Percentiles rank a stretch among this genome's conserved stretches.
Evolutionary conservation across 1,140 invertebrate genomes (phyloP).

Genomic region (Phymastichus coffea): DNA sequence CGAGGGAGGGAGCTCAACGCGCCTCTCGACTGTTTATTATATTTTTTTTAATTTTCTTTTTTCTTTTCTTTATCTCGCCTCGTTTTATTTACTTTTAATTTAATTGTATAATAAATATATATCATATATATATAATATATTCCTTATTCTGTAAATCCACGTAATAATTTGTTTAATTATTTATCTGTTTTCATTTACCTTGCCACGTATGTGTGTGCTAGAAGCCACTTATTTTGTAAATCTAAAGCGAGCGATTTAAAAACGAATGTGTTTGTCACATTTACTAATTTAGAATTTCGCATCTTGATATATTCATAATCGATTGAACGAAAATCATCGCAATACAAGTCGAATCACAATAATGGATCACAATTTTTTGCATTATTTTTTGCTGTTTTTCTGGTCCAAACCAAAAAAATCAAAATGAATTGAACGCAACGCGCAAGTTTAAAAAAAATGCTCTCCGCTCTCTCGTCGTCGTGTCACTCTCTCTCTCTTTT

Average conservation of each 20-base stretch:
- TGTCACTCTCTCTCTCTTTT: conserved; percentile 33
- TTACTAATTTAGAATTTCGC: conserved; percentile 8
- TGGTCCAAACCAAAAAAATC: too few species aligned
- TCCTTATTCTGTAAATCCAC: conserved; percentile 51
- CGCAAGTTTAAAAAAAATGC: not conserved
- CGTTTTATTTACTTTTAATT: conserved; percentile 42
- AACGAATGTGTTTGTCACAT: conserved; percentile 7
- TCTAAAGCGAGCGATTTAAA: too few species aligned
- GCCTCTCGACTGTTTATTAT: too few species aligned
- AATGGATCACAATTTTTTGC: not conserved
- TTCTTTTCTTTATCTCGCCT: conserved; percentile 41
- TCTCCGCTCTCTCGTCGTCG: conserved; percentile 32
- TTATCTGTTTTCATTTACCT: conserved; percentile 19
- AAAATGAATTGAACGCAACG: conserved; percentile 11
- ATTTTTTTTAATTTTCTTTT: too few species aligned
- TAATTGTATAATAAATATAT: conserved; percentile 55
- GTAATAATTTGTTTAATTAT: conserved; percentile 49
- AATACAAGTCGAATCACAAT: not conserved
- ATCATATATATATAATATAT: conserved; percentile 48
- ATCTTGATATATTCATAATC: too few species aligned
- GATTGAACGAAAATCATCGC: not conserved
- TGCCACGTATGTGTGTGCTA: conserved; percentile 9
- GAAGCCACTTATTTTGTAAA: conserved; percentile 37
- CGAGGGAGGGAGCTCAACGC: conserved; percentile 20
- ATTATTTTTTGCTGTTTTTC: too few species aligned